Evolutionary conservation across 2,113 vertebrate genomes (phyloP).

Genomic region (Cephalopterus ornatus): DNA sequence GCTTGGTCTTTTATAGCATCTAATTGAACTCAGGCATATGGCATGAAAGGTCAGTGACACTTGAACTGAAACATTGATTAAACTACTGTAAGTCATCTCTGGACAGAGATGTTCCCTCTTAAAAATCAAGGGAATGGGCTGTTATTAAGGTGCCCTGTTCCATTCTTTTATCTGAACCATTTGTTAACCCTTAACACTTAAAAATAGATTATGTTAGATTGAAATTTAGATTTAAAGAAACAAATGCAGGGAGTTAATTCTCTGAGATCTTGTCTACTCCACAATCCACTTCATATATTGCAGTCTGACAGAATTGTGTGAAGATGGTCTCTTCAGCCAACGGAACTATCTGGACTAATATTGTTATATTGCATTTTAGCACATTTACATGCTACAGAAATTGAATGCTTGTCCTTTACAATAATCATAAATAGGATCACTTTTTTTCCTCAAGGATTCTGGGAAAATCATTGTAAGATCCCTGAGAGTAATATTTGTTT

Average conservation of each 20-base stretch:
- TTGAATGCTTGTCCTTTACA: background rate
- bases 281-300: background rate
- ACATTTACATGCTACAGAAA: background rate
- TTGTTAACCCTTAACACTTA: background rate
- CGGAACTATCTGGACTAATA: background rate
- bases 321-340: background rate
- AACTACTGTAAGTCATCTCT: slow-evolving; percentile 6
- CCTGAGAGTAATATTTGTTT: background rate
- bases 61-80: slow-evolving; percentile 8
- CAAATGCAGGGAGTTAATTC: background rate
- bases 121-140: background rate
- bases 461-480: background rate
- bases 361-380: background rate
- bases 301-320: background rate
- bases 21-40: background rate
- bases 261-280: background rate
- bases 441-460: background rate
- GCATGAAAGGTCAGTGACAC: slow-evolving; percentile 22
- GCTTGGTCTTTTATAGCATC: background rate
- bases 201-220: background rate
- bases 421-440: background rate
- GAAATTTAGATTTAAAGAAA: background rate
- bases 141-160: background rate
- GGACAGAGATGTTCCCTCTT: background rate
- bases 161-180: background rate